Evolutionary conservation across 2,888 invertebrate genomes (phyloP), one percentile per base, ranked within the genome.

Genomic region (Cordilura impudica): DNA sequence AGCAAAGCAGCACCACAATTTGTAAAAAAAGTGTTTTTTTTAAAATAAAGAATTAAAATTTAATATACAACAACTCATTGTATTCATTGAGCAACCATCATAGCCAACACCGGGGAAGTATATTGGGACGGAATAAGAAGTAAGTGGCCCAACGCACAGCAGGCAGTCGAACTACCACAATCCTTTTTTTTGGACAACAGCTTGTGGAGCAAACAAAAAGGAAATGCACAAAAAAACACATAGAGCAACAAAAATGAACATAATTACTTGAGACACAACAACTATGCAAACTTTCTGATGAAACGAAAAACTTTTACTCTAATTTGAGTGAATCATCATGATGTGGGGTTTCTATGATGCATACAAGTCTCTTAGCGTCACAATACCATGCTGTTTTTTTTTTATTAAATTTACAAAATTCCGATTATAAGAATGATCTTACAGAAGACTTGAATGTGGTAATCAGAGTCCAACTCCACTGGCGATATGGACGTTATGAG

Each of bases 391-490:
- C 66, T 89, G 12, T 89, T 90, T 53, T n/a, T n/a, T n/a, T n/a
- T n/a, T 66, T 90, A 5, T 69, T 90, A 14, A 89, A 90, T 81
- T 79, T 90, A 19, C 89, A 89, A 83, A 88, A 90, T 83, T 89
- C 89, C 0, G 85, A 85, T 5, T 86, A 88, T n/a, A 87, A n/a
- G n/a, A n/a, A n/a, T n/a, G 82, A 85, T 63, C 75, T 83, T 31
- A 86, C 84, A 29, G 76, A 83, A 73, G 80, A 83, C 6, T 3
- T 6, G 67, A 31, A n/a, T 23, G 61, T 16, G 69, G 69, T 12
- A 93, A 94, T 23, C 93, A 94, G 0, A 94, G 94, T 87, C 95
- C 95, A 2, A 95, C 95, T 2, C 96, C 96, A 3, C 96, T 96
- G 23, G 95, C 96, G 93, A 93, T 73, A n/a, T 74, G 16, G 73